phyloP scores from a whole-genome alignment of 2,113 vertebrate genomes.

The Sporophila hypoxantha region DNA sequence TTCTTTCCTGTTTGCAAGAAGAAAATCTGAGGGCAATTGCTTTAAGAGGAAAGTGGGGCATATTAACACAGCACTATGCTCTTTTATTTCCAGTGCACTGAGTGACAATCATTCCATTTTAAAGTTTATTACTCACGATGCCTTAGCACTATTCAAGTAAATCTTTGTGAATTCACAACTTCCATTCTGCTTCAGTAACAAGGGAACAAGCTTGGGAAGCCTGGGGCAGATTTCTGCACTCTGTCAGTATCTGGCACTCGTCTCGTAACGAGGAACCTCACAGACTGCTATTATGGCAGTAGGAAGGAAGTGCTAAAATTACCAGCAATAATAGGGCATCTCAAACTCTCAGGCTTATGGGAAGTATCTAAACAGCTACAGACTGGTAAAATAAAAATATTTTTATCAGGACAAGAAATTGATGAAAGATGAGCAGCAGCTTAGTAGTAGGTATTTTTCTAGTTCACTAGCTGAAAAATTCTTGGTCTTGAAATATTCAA shows the following conservation, averaged over 20 bases:
- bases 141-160: constrained; percentile 14
- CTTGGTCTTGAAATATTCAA: neutral
- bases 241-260: constrained; percentile 52
- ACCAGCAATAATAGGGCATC: constrained; percentile 53
- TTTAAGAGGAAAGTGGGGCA: neutral
- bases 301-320: constrained; percentile 71
- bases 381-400: constrained; percentile 21
- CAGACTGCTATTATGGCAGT: constrained; percentile 29
- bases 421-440: neutral
- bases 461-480: neutral
- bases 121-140: constrained; percentile 4
- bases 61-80: neutral
- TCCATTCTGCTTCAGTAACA: constrained; percentile 36
- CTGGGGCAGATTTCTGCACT: constrained; percentile 41
- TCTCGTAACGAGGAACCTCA: constrained; percentile 56
- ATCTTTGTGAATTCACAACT: constrained; percentile 13
- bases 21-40: neutral
- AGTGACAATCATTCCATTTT: neutral
- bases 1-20: constrained; percentile 33
- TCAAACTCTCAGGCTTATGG: constrained; percentile 21
- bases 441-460: neutral
- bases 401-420: neutral
- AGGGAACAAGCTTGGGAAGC: constrained; percentile 19
- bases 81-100: neutral
- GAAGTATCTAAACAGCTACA: constrained; percentile 49